A percentile compares a stretch with the other conserved stretches of the same genome.
These are phyloP conservation scores for Entosphenus tridentatus DNA, from an alignment of 2,113 vertebrate genomes.

Conservation along the genomic window DNA sequence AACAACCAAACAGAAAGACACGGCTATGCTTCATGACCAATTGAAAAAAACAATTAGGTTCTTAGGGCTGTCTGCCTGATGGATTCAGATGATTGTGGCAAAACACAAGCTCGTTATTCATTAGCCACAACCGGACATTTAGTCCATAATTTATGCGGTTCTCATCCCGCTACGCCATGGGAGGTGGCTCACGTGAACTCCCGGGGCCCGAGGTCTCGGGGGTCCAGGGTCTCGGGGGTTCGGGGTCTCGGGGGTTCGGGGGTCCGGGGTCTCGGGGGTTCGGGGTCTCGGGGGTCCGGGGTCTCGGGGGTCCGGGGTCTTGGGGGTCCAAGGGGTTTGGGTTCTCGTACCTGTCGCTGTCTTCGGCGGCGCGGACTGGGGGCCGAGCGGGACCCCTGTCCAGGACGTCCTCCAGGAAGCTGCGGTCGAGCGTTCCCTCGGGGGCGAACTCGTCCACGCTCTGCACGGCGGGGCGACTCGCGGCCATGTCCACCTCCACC, in stretches of 20 bases:
- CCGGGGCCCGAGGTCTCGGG: not conserved
- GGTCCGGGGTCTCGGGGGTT: rapidly evolving
- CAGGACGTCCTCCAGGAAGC: constrained; percentile 52
- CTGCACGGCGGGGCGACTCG: constrained; percentile 19
- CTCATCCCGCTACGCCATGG: too few relatives aligned
- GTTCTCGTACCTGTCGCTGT: constrained; percentile 53
- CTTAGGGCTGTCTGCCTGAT: too few relatives aligned
- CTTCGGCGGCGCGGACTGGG: constrained; percentile 10
- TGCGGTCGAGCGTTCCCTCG: constrained; percentile 54
- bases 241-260: not conserved
- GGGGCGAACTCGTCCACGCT: constrained; percentile 73
- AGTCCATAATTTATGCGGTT: too few relatives aligned
- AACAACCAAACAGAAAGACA: too few relatives aligned
- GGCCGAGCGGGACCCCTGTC: constrained; percentile 18
- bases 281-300: not conserved
- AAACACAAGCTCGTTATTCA: too few relatives aligned
- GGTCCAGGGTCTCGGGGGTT: not conserved
- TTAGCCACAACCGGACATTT: too few relatives aligned
- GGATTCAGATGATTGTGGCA: too few relatives aligned
- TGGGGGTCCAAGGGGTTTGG: not conserved
- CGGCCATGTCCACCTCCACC: too few relatives aligned
- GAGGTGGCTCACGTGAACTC: too few relatives aligned
- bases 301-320: rapidly evolving
- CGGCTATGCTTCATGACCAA: too few relatives aligned
- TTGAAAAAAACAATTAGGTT: too few relatives aligned